phyloP scores from a whole-genome alignment of 2,113 vertebrate genomes.

The human (Homo sapiens) region GRCh38 chr21:43383501-43384000 shows the following conservation, averaged over 20 bases:
- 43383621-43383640: not conserved
- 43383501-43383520: not conserved
- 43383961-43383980: fast-evolving
- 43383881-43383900: too few relatives aligned
- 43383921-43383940: not conserved
- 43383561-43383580: not conserved
- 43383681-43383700: not conserved
- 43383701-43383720: not conserved
- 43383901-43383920: too few relatives aligned
- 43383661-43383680: not conserved
- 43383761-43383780: not conserved
- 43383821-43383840: too few relatives aligned
- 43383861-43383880: not conserved
- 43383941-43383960: too few relatives aligned
- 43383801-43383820: too few relatives aligned
- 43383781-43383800: not conserved
- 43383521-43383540: not conserved
- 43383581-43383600: not conserved
- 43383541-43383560: not conserved
- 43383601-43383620: not conserved
- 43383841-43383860: not conserved
- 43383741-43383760: not conserved
- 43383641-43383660: too few relatives aligned
- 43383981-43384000: not conserved
- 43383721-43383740: fast-evolving